These are phyloP conservation scores for Echinarachnius parma DNA, from an alignment of 53 echinoderm and acorn worm genomes.

Conservation along the genomic window DNA sequence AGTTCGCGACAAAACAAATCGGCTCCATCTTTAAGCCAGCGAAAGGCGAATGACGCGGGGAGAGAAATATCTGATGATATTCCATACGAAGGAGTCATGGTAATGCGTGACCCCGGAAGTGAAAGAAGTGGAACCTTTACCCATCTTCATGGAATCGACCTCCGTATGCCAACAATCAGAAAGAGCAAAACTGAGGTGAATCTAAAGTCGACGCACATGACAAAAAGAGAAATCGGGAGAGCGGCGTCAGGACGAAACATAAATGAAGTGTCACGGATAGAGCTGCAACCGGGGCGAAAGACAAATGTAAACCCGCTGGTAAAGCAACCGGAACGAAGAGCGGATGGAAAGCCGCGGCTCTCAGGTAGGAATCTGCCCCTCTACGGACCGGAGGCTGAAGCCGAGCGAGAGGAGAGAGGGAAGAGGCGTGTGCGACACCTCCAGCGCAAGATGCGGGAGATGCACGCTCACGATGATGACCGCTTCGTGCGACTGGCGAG, in stretches of 20 bases:
- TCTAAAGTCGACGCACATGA: too few relatives aligned
- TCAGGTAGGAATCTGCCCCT: slow-evolving; percentile 58
- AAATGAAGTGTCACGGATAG: too few relatives aligned
- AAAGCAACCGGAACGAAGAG: too few relatives aligned
- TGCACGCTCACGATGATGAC: slow-evolving; percentile 52
- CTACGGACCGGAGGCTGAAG: slow-evolving; percentile 68
- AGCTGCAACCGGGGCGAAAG: too few relatives aligned
- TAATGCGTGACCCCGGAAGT: not conserved
- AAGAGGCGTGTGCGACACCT: slow-evolving; percentile 44
- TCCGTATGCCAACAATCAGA: slow-evolving; percentile 10
- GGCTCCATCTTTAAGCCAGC: slow-evolving; percentile 9
- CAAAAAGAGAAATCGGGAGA: too few relatives aligned
- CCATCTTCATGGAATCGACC: slow-evolving; percentile 59
- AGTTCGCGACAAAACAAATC: not conserved
- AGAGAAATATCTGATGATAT: too few relatives aligned
- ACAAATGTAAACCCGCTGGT: too few relatives aligned
- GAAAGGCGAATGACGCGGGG: not conserved
- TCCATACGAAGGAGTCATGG: not conserved
- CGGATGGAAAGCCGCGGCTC: too few relatives aligned
- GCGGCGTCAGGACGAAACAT: too few relatives aligned
- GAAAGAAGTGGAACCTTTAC: slow-evolving; percentile 27
- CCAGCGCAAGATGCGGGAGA: slow-evolving; percentile 46
- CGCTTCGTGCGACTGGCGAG: slow-evolving; percentile 52
- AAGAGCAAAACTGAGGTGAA: slow-evolving; percentile 27
- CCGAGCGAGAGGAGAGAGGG: slow-evolving; percentile 53